Evolutionary conservation across 2,888 invertebrate species (phyloP), one percentile per base, ranked within the genome.

Genomic region (Pachycephus smyrnensis): DNA sequence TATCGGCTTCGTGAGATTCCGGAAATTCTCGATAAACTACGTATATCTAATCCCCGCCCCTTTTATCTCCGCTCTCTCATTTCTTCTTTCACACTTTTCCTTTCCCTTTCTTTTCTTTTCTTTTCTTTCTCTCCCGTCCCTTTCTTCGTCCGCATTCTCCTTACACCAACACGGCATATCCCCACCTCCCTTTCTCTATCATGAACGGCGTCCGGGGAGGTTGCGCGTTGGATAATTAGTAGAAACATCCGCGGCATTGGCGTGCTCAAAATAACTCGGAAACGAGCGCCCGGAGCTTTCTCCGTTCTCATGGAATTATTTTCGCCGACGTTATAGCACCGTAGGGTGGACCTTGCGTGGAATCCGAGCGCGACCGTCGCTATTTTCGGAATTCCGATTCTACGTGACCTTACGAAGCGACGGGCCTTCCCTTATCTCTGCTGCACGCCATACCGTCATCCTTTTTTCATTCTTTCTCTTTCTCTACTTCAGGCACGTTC

Each of bases 241-340:
- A 83, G 85, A 86, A 86, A 84, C 82, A 85, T 86, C 77, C 79
- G 68, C 75, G 83, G 82, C 80, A 84, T 86, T 78, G 83, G 73
- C 77, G 40, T 73, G 76, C 77, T 75, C 77, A 78, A 80, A 77
- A 84, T 84, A 83, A 82, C 83, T 75, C 6, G 31, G 71, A 71
- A 32, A 33, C 55, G 15, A 23, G 15, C 55, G 55, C 23, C 55
- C 55, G 55, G 9, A 9, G 55, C 55, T 55, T 55, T 55, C 55
- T 55, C 23, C 55, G 9, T 55, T 55, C 55, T 55, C 55, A 9
- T 9, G 23, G 55, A 55, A 55, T 55, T 55, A 55, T 55, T 55
- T 40, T 55, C 55, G 55, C 55, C 23, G 15, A 23, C 55, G 15
- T 55, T 23, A 23, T 15, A 9, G n/a, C 11, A 71, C 31, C 71